Base-by-base conservation (phyloP, 2,113 vertebrate genomes). In the Zeus faber region DNA sequence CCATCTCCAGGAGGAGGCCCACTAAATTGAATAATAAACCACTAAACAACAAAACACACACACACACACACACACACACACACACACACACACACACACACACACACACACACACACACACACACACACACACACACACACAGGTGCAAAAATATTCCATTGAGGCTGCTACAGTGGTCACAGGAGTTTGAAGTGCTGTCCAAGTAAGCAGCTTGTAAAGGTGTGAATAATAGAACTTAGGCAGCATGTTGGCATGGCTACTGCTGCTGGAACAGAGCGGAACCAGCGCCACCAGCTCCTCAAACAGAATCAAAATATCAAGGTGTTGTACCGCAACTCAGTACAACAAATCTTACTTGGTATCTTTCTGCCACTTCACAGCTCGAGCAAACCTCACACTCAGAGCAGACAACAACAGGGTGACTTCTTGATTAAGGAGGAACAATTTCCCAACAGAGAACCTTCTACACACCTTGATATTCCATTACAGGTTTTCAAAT, bases 161-260 rank as follows among this genome's bases (percentile, higher is more conserved):
- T 39, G 14, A 35, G 9, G 25, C 31, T 50, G 26, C 39, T 52
- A 21, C 31, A 56, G 58, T 29, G 52, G 51, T 24, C n/a, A 24
- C 46, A 10, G 50, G 10, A 27, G 69, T 57, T 62, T 49, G 37
- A 69, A 54, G 45, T 33, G 61, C 44, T 72, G 69, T 59, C 49
- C 29, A 58, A 49, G 35, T 68, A 45, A 50, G 50, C 52, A 27
- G 54, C 47, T 40, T 25, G 49, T 17, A 55, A 41, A 55, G n/a
- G 35, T 59, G 49, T 79, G 29, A 83, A 85, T 83, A 80, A 83
- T 79, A 79, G 46, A 83, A 76, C 74, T 67, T 45, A 67, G n/a
- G n/a, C n/a, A n/a, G n/a, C n/a, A n/a, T n/a, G n/a, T 4, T 5
- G 27, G 27, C 4, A 9, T 4, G 27, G 27, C 4, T 4, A 29